Evolutionary conservation across 2,797 vertebrate genomes (phyloP), one percentile per base, ranked within the genome.

Genomic region (Sebastes glaucus): DNA sequence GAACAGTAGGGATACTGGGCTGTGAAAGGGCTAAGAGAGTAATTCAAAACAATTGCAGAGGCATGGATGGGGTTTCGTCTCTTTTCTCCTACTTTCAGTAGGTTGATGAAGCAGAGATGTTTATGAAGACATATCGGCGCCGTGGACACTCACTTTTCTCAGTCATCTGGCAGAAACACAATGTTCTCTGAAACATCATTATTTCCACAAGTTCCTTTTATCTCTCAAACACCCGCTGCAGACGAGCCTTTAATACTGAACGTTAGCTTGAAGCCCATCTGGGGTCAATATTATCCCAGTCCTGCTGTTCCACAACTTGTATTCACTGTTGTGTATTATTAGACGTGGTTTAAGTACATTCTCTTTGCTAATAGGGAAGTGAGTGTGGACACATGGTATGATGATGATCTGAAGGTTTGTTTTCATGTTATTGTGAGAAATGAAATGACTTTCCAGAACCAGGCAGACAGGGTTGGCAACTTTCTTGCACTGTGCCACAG

Each of bases 51-150:
- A 32, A 7, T 4, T 11, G 32, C 67, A 56, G 52, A 69, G 66
- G 20, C 13, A 11, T 27, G 4, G 22, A 25, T 11, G 22, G 14
- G 28, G 11, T 11, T 69, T 22, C 16, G 4, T 46, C 9, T 22
- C 11, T 60, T 72, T 52, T 53, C 23, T 2, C 35, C 8, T 14
- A 16, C 35, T 53, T n/a, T 33, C 63, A 28, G 9, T 14, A 7
- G n/a, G 35, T 33, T 62, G 59, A 77, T 77, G 46, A 32, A 35
- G 64, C 38, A 20, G 23, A 77, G 77, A 65, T 77, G 66, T 75
- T 75, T 63, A 23, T 38, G 67, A 62, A 56, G 35, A 68, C 53
- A 68, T n/a, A 66, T 27, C 25, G 5, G 16, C 60, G 68, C 42
- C 28, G 2, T 28, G 11, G 38, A 77, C 30, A 32, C 11, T 25